These are phyloP conservation scores for Oxystoma pomonae DNA, from an alignment of 2,888 invertebrate genomes.

Conservation along the genomic window DNA sequence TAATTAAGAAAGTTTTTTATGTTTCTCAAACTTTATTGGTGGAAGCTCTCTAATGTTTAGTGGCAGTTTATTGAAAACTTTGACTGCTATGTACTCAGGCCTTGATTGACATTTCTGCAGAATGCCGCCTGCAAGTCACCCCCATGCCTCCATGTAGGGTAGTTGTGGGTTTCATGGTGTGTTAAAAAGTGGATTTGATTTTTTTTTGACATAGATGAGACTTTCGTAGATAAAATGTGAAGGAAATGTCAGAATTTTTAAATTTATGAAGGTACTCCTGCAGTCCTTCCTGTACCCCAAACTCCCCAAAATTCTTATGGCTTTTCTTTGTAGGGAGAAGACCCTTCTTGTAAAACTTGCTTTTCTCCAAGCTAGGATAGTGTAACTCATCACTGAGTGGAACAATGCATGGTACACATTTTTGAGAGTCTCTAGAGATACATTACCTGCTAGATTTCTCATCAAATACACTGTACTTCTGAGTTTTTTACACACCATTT, in stretches of 20 bases:
- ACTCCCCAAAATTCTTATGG: background rate
- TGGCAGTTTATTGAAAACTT: background rate
- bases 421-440: no score
- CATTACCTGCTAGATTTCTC: no score
- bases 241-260: background rate
- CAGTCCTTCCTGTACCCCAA: background rate
- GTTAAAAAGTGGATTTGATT: background rate
- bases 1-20: no score
- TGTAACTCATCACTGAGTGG: no score
- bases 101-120: background rate
- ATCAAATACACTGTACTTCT: no score
- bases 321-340: no score
- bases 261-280: background rate
- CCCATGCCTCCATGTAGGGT: background rate
- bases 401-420: no score
- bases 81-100: background rate
- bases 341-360: no score
- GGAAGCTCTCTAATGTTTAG: background rate
- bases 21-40: no score
- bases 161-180: background rate
- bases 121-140: background rate
- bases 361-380: no score
- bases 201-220: background rate
- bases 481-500: no score
- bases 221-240: background rate